Evolutionary conservation across 2,888 invertebrate species (phyloP), one percentile per base, ranked within the genome.

Genomic region (Leptopilina drosophilae): DNA sequence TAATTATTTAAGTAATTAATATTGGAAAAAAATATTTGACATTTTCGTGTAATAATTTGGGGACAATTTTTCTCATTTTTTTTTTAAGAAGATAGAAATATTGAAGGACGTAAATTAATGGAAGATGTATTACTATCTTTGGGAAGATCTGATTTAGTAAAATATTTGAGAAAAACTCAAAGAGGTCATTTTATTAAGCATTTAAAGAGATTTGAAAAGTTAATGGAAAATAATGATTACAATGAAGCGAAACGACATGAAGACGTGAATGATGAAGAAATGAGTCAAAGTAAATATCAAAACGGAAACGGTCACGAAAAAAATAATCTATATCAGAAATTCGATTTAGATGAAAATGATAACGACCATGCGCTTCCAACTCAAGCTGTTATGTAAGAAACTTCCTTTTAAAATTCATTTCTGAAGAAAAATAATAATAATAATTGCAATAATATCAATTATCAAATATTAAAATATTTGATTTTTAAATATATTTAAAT

Each of bases 81-180:
- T 11, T 69, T 69, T 42, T 15, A 65, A 76, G 84, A 83, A 73
- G 67, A 77, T 40, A 42, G 46, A 14, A 81, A 80, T 76, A 75
- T 69, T 0, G 81, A 77, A 42, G 84, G 81, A 5, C 86, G 86
- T 20, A 46, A 64, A 0, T 64, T 78, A 11, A 80, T 88, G 85
- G 83, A 84, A 26, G 78, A 80, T 49, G 82, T 76, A 11, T 77
- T 88, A 14, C 82, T 80, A 15, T 80, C 79, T n/a, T 66, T 88
- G 42, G 86, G 87, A 5, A 84, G 88, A 42, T 78, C 87, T 5
- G 88, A 88, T 69, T 76, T 88, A 59, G 86, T 84, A 1, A 87
- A 82, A 77, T 85, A 85, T 65, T 67, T 88, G 6, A 80, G 78
- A 69, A 82, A 80, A 77, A 84, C 82, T 79, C 81, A 77, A 59